Evolutionary conservation across 2,113 vertebrate genomes (phyloP).

Genomic region (Callorhinus ursinus): DNA sequence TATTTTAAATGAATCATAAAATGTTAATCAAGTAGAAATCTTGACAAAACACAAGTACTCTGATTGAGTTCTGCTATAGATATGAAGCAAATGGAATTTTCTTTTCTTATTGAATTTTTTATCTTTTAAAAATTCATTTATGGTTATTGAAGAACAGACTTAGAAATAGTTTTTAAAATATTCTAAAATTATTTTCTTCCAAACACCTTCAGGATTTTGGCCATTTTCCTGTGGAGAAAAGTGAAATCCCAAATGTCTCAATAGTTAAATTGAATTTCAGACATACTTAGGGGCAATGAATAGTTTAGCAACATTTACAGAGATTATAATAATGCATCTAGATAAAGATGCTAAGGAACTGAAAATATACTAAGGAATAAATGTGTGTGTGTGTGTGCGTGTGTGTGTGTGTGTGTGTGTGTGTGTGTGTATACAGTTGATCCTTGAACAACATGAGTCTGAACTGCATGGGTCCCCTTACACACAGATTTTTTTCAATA

Average conservation of each 20-base stretch:
- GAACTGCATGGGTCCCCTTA: not conserved
- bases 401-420: not conserved
- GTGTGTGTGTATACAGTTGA: not conserved
- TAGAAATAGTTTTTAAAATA: conserved; percentile 35
- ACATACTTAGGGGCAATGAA: not conserved
- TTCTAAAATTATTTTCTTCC: conserved; percentile 56
- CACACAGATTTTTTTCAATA: not conserved
- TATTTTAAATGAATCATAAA: conserved; percentile 74
- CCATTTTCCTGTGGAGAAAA: conserved; percentile 33
- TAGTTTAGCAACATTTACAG: not conserved
- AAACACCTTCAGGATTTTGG: conserved; percentile 31
- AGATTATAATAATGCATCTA: not conserved
- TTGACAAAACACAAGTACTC: conserved; percentile 70
- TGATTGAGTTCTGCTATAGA: conserved; percentile 42
- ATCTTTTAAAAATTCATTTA: conserved; percentile 52
- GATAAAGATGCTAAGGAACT: conserved; percentile 13
- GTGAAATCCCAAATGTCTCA: conserved; percentile 8
- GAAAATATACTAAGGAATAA: not conserved
- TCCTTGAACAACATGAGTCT: not conserved
- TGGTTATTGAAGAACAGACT: conserved; percentile 46
- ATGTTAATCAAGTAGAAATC: conserved; percentile 49
- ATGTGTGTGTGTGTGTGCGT: no score
- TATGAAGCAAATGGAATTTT: conserved; percentile 57
- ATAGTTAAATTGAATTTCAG: conserved; percentile 41
- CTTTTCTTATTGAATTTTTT: conserved; percentile 59